Percentiles rank a stretch among this genome's conserved stretches.
These are phyloP conservation scores for Calypte anna DNA, from an alignment of 2,113 vertebrate species.

Conservation along the genomic window DNA sequence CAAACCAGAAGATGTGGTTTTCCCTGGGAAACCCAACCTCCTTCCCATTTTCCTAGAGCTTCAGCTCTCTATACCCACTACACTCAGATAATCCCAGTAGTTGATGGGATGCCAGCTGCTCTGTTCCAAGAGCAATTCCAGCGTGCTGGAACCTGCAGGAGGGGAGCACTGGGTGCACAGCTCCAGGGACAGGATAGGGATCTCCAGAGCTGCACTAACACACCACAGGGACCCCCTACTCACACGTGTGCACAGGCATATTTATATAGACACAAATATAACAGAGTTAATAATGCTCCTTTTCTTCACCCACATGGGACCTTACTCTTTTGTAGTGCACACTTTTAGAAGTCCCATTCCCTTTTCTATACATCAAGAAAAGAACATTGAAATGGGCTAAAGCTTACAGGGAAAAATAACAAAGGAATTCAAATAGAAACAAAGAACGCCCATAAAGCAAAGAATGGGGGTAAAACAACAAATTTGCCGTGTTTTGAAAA, in stretches of 20 bases:
- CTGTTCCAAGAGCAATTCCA: background rate
- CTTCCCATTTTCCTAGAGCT: background rate
- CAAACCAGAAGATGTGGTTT: background rate
- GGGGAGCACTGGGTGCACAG: accelerated
- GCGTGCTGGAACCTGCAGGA: accelerated
- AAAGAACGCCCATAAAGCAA: background rate
- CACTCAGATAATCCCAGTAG: background rate
- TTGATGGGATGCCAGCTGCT: background rate
- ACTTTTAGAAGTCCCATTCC: background rate
- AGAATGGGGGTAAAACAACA: accelerated
- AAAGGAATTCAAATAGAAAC: accelerated
- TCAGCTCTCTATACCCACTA: background rate
- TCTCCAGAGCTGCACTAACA: accelerated
- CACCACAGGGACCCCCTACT: background rate
- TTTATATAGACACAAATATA: background rate
- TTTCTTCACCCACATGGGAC: no score
- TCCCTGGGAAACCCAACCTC: background rate
- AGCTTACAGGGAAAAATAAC: accelerated
- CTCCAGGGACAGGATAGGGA: background rate
- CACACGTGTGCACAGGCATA: accelerated
- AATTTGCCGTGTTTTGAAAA: accelerated
- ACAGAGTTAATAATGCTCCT: background rate
- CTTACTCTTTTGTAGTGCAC: no score
- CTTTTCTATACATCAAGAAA: accelerated
- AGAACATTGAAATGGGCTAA: accelerated